These are phyloP conservation scores for Lordiphosa fenestrarum DNA, from an alignment of 2,888 invertebrate genomes.

Conservation along the genomic window DNA sequence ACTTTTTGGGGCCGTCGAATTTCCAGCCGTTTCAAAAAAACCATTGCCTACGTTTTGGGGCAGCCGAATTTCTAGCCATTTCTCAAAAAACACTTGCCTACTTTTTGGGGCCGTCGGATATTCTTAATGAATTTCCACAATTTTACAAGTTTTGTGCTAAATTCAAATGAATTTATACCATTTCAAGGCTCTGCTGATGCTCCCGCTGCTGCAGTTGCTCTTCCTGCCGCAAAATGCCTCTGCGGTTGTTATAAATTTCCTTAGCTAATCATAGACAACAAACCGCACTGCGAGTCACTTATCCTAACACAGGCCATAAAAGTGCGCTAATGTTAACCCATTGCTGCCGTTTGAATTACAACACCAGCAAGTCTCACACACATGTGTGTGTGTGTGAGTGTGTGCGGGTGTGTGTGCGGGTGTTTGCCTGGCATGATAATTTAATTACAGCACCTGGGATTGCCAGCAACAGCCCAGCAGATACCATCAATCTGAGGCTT, in stretches of 20 bases:
- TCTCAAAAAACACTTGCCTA: no score
- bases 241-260: conserved; percentile 60
- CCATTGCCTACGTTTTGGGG: no score
- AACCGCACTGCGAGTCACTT: conserved; percentile 35
- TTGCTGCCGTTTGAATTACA: conserved; percentile 64
- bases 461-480: conserved; percentile 17
- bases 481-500: conserved; percentile 65
- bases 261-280: conserved; percentile 53
- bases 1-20: no score
- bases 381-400: conserved; percentile 14
- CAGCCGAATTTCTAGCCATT: no score
- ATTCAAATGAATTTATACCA: no score
- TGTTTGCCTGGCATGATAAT: conserved; percentile 62
- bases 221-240: conserved; percentile 45
- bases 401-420: conserved; percentile 8
- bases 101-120: no score
- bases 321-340: conserved; percentile 70
- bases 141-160: no score
- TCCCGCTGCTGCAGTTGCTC: conserved; percentile 4
- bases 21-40: no score
- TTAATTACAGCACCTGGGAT: conserved; percentile 57
- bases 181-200: background rate
- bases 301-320: conserved; percentile 62
- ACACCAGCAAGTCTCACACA: conserved; percentile 21
- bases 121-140: no score